Evolutionary conservation across 2,888 invertebrate genomes (phyloP).

Genomic region (Pyrrhosoma nymphula): DNA sequence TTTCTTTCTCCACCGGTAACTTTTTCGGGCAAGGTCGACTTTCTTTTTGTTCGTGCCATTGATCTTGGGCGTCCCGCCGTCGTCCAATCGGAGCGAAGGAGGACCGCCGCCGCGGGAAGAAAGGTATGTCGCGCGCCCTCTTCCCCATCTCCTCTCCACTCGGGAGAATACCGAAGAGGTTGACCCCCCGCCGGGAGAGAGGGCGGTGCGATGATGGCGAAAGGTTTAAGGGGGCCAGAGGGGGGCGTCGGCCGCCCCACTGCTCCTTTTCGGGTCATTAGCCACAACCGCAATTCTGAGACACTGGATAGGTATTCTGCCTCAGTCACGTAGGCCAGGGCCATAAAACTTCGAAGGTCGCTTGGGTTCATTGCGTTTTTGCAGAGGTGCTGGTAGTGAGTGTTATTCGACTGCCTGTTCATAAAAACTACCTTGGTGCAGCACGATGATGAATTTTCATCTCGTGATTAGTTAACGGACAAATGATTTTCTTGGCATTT

Average conservation of each 20-base stretch:
- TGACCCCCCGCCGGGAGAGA: neutral
- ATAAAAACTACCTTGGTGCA: no score
- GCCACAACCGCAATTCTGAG: neutral
- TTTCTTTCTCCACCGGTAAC: neutral
- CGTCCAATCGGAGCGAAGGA: neutral
- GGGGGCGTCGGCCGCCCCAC: neutral
- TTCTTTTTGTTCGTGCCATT: conserved; percentile 30
- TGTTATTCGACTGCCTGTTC: no score
- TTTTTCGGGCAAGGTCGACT: conserved; percentile 34
- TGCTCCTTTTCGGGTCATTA: conserved; percentile 18
- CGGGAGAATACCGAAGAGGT: neutral
- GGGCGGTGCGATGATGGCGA: neutral
- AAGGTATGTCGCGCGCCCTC: neutral
- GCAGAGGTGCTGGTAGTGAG: neutral
- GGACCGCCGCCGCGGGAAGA: neutral
- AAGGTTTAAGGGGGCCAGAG: conserved; percentile 25
- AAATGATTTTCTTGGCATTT: no score
- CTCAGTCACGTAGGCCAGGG: neutral
- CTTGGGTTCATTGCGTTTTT: neutral
- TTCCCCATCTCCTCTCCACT: neutral
- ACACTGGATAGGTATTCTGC: neutral
- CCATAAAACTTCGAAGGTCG: neutral
- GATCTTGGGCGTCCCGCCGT: neutral
- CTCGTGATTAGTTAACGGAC: no score
- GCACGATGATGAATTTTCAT: no score